Evolutionary conservation across 1,140 invertebrate species (phyloP).

Genomic region (Brachionus paranguensis): DNA sequence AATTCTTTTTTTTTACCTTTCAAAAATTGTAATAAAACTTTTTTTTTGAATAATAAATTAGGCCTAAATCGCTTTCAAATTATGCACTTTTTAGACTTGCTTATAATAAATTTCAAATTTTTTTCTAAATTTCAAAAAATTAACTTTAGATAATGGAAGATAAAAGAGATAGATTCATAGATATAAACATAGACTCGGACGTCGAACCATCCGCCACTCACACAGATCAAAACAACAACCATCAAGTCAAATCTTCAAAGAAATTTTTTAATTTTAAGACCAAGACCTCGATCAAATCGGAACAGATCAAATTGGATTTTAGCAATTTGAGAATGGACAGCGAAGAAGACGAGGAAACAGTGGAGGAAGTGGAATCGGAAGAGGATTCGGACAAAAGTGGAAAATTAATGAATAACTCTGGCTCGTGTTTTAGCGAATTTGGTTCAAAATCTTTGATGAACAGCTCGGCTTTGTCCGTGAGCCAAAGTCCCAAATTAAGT

Average conservation of each 20-base stretch:
- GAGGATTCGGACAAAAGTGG: not conserved
- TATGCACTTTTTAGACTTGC: not conserved
- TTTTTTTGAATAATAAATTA: not conserved
- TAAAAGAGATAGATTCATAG: not conserved
- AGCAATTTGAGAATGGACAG: not conserved
- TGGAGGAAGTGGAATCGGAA: not conserved
- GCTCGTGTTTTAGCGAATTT: not conserved
- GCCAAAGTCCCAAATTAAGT: not conserved
- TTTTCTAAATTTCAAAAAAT: not conserved
- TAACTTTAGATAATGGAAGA: not conserved
- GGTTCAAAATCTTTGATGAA: not conserved
- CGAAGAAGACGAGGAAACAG: not conserved
- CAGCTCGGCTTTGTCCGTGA: not conserved
- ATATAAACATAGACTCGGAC: constrained; percentile 7
- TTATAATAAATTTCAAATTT: not conserved
- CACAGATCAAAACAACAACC: not conserved
- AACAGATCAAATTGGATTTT: not conserved
- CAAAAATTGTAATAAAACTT: not conserved
- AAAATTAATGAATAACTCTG: not conserved
- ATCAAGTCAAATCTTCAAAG: not conserved
- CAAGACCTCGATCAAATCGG: not conserved
- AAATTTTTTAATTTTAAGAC: not conserved
- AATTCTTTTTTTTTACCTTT: not conserved
- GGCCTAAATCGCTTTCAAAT: not conserved
- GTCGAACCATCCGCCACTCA: not conserved